Percentiles rank a stretch among this genome's conserved stretches.
Evolutionary conservation across 1,140 invertebrate species (phyloP).

Genomic region (Oppia nitens): DNA sequence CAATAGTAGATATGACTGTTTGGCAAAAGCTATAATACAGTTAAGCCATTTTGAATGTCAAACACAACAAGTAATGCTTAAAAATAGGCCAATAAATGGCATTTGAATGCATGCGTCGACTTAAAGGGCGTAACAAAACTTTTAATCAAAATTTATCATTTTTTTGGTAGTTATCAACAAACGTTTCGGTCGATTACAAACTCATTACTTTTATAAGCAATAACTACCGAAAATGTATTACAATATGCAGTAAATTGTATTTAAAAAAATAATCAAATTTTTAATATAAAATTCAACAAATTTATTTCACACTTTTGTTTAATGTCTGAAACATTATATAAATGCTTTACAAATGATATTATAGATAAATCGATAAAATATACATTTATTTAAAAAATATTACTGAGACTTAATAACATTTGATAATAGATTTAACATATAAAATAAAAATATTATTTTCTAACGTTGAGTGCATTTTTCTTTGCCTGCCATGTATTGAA

Average conservation of each 20-base stretch:
- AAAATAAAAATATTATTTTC: conserved; percentile 6
- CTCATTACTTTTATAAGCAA: no score
- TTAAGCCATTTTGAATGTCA: not conserved
- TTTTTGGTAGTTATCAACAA: no score
- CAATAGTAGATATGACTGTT: no score
- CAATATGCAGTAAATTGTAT: no score
- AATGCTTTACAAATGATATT: not conserved
- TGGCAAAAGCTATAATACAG: no score
- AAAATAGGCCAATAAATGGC: not conserved
- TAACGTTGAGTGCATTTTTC: not conserved
- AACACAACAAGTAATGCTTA: not conserved
- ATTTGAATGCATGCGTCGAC: not conserved
- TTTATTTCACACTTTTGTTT: no score
- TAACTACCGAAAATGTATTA: no score
- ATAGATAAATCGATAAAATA: not conserved
- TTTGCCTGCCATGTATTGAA: conserved; percentile 55
- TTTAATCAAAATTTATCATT: not conserved
- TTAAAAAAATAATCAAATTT: no score
- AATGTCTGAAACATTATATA: not conserved
- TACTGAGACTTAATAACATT: no score
- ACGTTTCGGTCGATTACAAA: no score
- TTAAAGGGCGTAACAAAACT: not conserved
- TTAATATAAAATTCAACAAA: no score
- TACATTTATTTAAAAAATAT: not conserved
- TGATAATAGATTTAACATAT: not conserved